These are phyloP conservation scores for Hydra vulgaris DNA, from an alignment of 30 jellyfish, hydroid and myxozoan species.

Conservation along the genomic window DNA sequence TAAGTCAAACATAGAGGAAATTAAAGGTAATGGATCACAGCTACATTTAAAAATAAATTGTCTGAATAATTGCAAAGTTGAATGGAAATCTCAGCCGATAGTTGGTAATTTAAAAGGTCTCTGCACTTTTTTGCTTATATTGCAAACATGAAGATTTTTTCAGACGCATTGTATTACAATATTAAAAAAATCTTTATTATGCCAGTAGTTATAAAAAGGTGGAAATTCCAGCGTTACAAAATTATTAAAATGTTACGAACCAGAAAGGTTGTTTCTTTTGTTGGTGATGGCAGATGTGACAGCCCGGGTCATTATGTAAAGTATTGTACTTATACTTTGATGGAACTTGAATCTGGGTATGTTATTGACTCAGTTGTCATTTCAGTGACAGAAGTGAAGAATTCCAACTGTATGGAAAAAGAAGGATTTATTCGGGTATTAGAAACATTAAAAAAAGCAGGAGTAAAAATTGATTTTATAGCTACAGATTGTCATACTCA, in stretches of 20 bases:
- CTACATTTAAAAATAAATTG: too few relatives aligned
- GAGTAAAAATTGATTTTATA: neutral
- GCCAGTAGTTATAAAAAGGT: slow-evolving; percentile 8
- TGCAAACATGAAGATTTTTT: slow-evolving; percentile 5
- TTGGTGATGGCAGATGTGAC: slow-evolving; percentile 4
- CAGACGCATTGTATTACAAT: neutral
- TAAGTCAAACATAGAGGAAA: neutral
- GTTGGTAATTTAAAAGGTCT: slow-evolving; percentile 7
- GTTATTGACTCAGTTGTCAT: neutral
- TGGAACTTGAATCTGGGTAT: neutral
- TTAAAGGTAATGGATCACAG: neutral
- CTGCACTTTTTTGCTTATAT: neutral
- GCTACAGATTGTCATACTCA: neutral
- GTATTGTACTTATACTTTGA: neutral
- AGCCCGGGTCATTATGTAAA: slow-evolving; percentile 3
- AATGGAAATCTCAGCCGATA: slow-evolving; percentile 8
- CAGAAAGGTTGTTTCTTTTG: too few relatives aligned
- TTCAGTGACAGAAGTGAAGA: neutral
- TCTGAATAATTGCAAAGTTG: neutral
- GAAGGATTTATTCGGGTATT: too few relatives aligned
- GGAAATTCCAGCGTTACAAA: slow-evolving; percentile 12
- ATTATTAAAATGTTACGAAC: too few relatives aligned
- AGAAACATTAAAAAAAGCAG: neutral
- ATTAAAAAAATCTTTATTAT: neutral
- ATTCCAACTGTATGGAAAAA: slow-evolving; percentile 2